Evolutionary conservation across 2,113 vertebrate species (phyloP), one percentile per base, ranked within the genome.

Genomic region (Apteryx mantelli): DNA sequence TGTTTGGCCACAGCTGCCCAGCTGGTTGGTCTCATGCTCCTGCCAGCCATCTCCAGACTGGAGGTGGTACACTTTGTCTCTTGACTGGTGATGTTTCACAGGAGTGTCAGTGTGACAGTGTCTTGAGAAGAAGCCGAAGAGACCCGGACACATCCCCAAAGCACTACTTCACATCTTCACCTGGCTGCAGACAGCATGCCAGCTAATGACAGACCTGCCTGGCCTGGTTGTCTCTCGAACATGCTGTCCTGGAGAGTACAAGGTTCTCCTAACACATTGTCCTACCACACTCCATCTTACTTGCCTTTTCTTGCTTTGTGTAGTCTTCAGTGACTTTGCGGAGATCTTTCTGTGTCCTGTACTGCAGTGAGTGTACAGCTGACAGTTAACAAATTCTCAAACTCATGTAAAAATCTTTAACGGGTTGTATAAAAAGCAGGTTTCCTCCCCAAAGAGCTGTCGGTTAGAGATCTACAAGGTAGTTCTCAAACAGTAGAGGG

Each of bases 141-240:
- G 26, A 42, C 24, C 56, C 68, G 58, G 40, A 32, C 1, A 13
- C 61, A 20, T 40, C 9, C 26, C 32, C 81, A 22, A 36, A 58
- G 56, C 34, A 25, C 38, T 60, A 11, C 28, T 56, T 63, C 22
- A 7, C 15, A 44, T 28, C 58, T 34, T 68, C 66, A 71, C 14
- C n/a, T 0, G 0, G 38, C 84, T 28, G 50, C n/a, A 46, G 4
- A 77, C 50, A 48, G n/a, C 17, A 7, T 22, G n/a, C 19, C 56
- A 71, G 61, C 24, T 50, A 25, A 63, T 12, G 11, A 15, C 11
- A 69, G 65, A 19, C 25, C 64, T 50, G 14, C 50, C 55, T 83
- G 50, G 44, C 32, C 19, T 17, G 3, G 30, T 46, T 60, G 68
- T 18, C 21, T n/a, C 30, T 52, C 61, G 52, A 68, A 66, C 20